phyloP scores from a whole-genome alignment of 2,113 vertebrate species.

The Clarias gariepinus region DNA sequence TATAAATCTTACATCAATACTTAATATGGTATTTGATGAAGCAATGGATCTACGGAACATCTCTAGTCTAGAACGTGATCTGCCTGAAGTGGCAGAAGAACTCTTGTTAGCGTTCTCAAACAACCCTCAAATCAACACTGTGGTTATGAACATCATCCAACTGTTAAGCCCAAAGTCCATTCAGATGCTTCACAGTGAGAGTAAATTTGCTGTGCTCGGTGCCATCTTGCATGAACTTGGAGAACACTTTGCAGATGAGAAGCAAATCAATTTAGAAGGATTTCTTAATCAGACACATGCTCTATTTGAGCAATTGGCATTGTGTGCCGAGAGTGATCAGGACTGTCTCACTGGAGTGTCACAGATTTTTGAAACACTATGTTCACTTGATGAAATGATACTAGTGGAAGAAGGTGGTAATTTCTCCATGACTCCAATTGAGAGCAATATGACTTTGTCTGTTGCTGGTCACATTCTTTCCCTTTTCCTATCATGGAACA shows the following conservation, averaged over 20 bases:
- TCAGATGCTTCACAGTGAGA: conserved; percentile 53
- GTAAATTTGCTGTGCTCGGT: conserved; percentile 57
- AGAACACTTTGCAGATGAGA: conserved; percentile 53
- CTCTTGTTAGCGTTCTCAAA: conserved; percentile 24
- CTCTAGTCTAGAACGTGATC: not conserved
- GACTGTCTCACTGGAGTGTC: conserved; percentile 60
- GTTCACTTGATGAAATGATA: conserved; percentile 51
- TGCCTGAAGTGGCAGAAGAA: not conserved
- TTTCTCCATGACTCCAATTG: no score
- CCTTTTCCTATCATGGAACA: conserved; percentile 40
- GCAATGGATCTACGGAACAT: not conserved
- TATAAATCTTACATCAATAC: not conserved
- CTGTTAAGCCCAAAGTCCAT: conserved; percentile 58
- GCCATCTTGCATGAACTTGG: conserved; percentile 56
- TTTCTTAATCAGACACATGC: conserved; percentile 58
- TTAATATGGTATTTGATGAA: not conserved
- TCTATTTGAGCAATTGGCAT: conserved; percentile 58
- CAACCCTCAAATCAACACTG: conserved; percentile 51
- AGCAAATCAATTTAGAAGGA: conserved; percentile 44
- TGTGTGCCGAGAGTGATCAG: conserved; percentile 51
- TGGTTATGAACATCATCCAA: conserved; percentile 57
- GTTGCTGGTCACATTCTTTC: conserved; percentile 38
- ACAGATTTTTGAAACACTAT: conserved; percentile 61
- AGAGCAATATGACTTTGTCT: conserved; percentile 50
- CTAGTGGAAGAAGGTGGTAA: no score